Evolutionary conservation across 2,113 vertebrate species (phyloP), one percentile per base, ranked within the genome.

Genomic region (Leucopsar rothschildi): DNA sequence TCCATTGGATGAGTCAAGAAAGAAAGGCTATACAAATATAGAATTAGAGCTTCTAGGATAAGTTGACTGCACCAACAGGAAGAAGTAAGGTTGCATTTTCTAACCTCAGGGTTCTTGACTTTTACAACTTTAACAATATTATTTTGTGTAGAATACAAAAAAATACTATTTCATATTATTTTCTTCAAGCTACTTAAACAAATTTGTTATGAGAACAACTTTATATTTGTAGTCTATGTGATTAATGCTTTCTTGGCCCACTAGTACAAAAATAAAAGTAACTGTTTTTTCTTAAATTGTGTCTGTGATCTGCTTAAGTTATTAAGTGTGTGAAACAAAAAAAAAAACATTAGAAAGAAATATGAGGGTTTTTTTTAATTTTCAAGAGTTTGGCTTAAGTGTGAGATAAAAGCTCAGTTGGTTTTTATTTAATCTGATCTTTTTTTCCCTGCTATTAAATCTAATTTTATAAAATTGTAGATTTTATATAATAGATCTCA

Each of bases 261-360:
- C 18, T 10, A 52, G 15, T 37, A 27, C 19, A 64, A 25, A 31
- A 29, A 88, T 63, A 9, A 35, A 87, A 75, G 11, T 29, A 45
- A 45, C 63, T 40, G 23, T 37, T 87, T 84, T 5, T 60, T 87
- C 45, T 61, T 72, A 71, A 82, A 19, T 61, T 69, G 53, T 23
- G 2, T 6, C 6, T n/a, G 2, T 66, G 12, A 2, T 9, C n/a
- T 5, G 2, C 17, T 40, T 40, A 33, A 69, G 14, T 65, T 79
- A 47, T 42, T n/a, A 39, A 44, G 4, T 55, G 21, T 22, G 12
- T 21, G 15, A 89, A 89, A 82, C 12, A 37, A 73, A 73, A 84
- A 73, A 73, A 84, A 68, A 40, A 2, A 18, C 40, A 52, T 39
- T 76, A 60, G 35, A 56, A 57, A 72, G 6, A 80, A 64, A 70